These are phyloP conservation scores for Dinocampus coccinellae DNA, from an alignment of 2,888 invertebrate species.

Conservation along the genomic window DNA sequence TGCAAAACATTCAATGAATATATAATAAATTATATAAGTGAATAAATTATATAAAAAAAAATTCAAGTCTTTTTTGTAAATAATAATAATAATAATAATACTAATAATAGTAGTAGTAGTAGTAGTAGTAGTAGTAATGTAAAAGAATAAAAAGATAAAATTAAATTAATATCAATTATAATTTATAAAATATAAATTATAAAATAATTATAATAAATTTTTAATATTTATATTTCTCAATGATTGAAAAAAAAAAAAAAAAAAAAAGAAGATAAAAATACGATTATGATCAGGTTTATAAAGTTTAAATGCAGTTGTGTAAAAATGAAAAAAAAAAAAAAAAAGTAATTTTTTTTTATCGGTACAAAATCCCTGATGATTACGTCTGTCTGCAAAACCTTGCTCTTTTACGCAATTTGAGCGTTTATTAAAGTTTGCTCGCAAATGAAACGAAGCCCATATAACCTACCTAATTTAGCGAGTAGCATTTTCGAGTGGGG, in stretches of 20 bases:
- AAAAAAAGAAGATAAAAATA: no score
- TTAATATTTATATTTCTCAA: neutral
- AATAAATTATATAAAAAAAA: no score
- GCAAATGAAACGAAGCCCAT: slow-evolving; percentile 70
- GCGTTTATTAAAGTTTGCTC: slow-evolving; percentile 71
- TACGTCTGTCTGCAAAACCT: slow-evolving; percentile 68
- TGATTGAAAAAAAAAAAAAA: no score
- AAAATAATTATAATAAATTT: neutral
- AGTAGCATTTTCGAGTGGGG: slow-evolving; percentile 70
- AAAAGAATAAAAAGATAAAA: no score
- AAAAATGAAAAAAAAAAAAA: neutral
- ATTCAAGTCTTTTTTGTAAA: no score
- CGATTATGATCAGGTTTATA: neutral
- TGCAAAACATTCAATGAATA: no score
- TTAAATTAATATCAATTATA: no score
- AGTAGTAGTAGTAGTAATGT: no score
- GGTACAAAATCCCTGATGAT: slow-evolving; percentile 36
- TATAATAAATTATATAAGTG: no score
- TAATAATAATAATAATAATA: no score
- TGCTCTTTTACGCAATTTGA: slow-evolving; percentile 70
- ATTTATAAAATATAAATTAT: no score
- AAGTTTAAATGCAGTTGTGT: neutral
- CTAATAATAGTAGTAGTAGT: no score
- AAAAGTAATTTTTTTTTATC: slow-evolving; percentile 13
- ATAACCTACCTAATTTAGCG: slow-evolving; percentile 71